Base-by-base conservation (phyloP, 2,888 invertebrate genomes). In the Pseudoips prasinana region DNA sequence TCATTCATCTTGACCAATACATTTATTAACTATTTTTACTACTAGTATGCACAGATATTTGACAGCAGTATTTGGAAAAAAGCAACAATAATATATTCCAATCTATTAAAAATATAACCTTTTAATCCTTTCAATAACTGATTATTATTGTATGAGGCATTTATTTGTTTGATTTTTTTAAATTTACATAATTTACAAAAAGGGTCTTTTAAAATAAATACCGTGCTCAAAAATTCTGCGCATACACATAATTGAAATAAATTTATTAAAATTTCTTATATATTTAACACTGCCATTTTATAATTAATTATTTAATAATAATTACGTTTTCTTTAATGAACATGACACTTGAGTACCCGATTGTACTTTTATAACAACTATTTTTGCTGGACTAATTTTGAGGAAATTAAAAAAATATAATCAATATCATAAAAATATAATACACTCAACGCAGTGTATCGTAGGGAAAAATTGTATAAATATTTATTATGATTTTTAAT, bases 341-440 rank as follows among this genome's bases (percentile, higher is more conserved):
- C 58, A 61, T 67, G 63, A 69, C 64, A 73, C 68, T 68, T 64
- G 41, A 68, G 73, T 74, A 77, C 64, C 53, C 58, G 70, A 73
- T 61, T 72, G 74, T 77, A 79, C 71, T 71, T 66, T 39, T 49
- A 47, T 47, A 59, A 61, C 46, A 67, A 59, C 62, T 49, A 38
- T 36, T 25, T 31, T 32, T 36, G 32, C 40, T 40, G 46, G 40
- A 36, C 38, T 29, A 47, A 57, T 39, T 37, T 33, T 34, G 42
- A 25, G 17, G 33, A 30, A 51, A 46, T 47, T 44, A 7, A 24
- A 28, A 11, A 29, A 32, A 14, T 8, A 18, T 3, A 22, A 25
- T 10, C n/a, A 22, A 24, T 25, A 25, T 14, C 1, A 10, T 10
- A 10, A 4, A 18, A 14, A 17, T n/a, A n/a, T n/a, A 2, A 17